A percentile compares a stretch with the other conserved stretches of the same genome.
Evolutionary conservation across 2,797 vertebrate genomes (phyloP).

Genomic region (Enteromius mattozi): DNA sequence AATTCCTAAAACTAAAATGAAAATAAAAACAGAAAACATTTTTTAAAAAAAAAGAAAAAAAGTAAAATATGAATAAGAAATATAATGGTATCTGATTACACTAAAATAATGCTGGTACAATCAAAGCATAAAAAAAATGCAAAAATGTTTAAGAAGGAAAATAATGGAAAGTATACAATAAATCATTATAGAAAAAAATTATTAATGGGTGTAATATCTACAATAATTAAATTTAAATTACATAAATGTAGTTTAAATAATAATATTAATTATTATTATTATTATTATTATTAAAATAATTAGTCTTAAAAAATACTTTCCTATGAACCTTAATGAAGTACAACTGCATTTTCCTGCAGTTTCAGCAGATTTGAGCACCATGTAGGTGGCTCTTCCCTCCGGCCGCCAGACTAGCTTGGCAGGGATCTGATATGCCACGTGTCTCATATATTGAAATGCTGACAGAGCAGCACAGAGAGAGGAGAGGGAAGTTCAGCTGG

Average conservation of each 20-base stretch:
- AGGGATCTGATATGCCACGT: constrained; percentile 15
- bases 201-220: not conserved
- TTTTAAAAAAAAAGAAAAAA: not conserved
- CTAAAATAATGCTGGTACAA: not conserved
- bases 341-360: not conserved
- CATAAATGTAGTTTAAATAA: not conserved
- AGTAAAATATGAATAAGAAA: not conserved
- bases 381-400: not conserved
- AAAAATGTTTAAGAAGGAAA: not conserved
- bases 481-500: not conserved
- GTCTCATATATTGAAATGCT: constrained; percentile 6
- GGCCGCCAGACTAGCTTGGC: not conserved
- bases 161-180: not conserved
- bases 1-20: not conserved
- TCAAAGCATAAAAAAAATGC: not conserved
- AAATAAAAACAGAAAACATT: not conserved
- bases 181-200: not conserved
- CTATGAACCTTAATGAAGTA: not conserved
- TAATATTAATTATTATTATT: too few relatives aligned
- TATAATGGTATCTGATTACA: not conserved
- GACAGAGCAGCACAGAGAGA: constrained; percentile 1
- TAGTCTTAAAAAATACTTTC: not conserved
- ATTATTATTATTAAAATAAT: not conserved
- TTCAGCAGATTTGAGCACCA: not conserved
- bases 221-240: not conserved